Conservation (phyloP, 2,888 invertebrate species). For the Drosophila flavopinicola region DNA sequence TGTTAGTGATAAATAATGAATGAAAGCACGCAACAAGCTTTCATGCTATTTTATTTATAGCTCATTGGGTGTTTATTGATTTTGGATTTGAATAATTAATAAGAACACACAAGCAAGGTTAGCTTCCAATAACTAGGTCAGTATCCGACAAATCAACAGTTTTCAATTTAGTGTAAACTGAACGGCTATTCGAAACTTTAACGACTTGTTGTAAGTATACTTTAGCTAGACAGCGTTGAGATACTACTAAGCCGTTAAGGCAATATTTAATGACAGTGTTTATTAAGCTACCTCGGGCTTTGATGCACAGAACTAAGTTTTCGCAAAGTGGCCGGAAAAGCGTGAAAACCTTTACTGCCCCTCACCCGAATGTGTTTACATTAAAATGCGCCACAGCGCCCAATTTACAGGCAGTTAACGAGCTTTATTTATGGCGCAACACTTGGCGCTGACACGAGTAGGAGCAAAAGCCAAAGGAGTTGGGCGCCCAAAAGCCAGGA, state of each 20-base stretch:
- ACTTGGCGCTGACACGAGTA: constrained; percentile 43
- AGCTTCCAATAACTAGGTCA: no score
- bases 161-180: no score
- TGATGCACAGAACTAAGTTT: constrained; percentile 18
- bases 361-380: constrained; percentile 34
- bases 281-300: constrained; percentile 15
- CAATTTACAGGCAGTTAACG: constrained; percentile 60
- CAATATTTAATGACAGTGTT: constrained; percentile 10
- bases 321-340: background rate
- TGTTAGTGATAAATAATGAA: no score
- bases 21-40: no score
- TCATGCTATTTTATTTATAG: no score
- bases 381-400: constrained; percentile 46
- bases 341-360: constrained; percentile 6
- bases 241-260: background rate
- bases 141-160: no score
- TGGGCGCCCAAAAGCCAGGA: constrained; percentile 28
- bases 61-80: no score
- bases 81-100: no score
- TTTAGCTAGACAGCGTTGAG: background rate
- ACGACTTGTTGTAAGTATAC: background rate
- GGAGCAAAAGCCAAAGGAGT: constrained; percentile 13
- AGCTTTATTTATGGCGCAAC: constrained; percentile 52
- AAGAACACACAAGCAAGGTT: no score
- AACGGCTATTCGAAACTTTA: background rate